phyloP scores from a whole-genome alignment of 2,113 vertebrate genomes.

The Clarias magur region DNA sequence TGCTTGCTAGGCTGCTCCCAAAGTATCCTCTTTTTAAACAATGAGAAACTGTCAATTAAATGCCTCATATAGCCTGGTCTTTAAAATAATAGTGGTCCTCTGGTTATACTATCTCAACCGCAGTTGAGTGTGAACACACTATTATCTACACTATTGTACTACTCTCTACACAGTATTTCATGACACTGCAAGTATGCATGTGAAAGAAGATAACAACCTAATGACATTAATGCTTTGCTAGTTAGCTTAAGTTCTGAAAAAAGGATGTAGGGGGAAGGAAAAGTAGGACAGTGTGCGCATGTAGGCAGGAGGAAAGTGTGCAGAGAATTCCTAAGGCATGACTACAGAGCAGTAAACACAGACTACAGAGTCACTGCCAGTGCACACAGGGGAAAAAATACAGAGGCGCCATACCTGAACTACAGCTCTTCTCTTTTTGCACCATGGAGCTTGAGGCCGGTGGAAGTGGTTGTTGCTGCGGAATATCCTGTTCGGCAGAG shows the following conservation, averaged over 20 bases:
- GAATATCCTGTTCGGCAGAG: conserved; percentile 81
- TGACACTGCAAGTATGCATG: background rate
- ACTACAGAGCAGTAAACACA: conserved; percentile 39
- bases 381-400: background rate
- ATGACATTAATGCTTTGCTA: background rate
- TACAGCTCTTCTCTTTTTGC: conserved; percentile 78
- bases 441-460: conserved; percentile 71
- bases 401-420: conserved; percentile 74
- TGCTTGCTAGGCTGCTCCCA: no score
- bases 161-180: background rate
- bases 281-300: background rate
- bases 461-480: conserved; percentile 61
- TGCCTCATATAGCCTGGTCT: background rate
- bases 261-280: background rate
- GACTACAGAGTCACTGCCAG: conserved; percentile 24
- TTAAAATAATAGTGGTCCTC: background rate
- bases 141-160: background rate
- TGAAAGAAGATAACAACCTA: background rate
- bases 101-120: background rate
- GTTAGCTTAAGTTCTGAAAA: conserved; percentile 15
- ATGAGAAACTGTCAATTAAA: background rate
- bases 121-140: background rate
- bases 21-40: background rate
- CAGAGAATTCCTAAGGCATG: conserved; percentile 48
- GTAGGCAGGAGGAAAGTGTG: conserved; percentile 15